Conservation (phyloP, 2,113 vertebrate genomes). For the Gymnobelideus leadbeateri region DNA sequence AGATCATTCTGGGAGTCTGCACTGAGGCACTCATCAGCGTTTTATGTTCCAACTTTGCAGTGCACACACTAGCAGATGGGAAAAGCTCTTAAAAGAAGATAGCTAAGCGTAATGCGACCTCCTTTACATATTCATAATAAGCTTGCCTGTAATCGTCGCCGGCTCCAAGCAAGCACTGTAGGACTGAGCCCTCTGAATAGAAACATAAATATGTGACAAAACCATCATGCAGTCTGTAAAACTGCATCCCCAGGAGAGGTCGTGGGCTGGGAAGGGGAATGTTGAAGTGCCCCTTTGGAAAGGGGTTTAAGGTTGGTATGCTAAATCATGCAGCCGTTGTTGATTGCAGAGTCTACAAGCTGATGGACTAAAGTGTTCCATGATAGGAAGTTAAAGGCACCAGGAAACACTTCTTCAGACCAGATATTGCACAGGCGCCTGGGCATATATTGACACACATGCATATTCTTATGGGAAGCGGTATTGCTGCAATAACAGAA, state of each 20-base stretch:
- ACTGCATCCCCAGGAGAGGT: neutral
- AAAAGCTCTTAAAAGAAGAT: constrained; percentile 70
- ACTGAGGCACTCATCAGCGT: constrained; percentile 74
- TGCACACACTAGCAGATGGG: constrained; percentile 69
- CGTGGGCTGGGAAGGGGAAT: neutral
- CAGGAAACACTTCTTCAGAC: constrained; percentile 26
- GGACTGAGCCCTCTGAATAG: constrained; percentile 18
- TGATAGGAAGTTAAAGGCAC: constrained; percentile 20
- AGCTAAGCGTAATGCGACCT: constrained; percentile 60
- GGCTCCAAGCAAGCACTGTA: constrained; percentile 23
- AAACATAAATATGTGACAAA: constrained; percentile 48
- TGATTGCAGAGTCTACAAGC: neutral
- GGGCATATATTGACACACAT: neutral
- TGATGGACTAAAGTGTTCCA: neutral
- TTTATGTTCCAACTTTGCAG: constrained; percentile 77
- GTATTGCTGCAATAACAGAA: constrained; percentile 77
- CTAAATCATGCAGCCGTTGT: neutral
- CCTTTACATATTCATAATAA: constrained; percentile 67
- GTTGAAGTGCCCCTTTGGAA: neutral
- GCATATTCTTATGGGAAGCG: constrained; percentile 50
- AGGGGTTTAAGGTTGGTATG: neutral
- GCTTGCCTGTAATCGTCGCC: constrained; percentile 50
- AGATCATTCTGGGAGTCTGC: constrained; percentile 65
- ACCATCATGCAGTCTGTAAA: constrained; percentile 20
- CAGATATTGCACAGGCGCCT: neutral